A percentile compares a stretch with the other conserved stretches of the same genome.
Conservation (phyloP, 1,140 invertebrate species). For the Diploscapter pachys region DNA sequence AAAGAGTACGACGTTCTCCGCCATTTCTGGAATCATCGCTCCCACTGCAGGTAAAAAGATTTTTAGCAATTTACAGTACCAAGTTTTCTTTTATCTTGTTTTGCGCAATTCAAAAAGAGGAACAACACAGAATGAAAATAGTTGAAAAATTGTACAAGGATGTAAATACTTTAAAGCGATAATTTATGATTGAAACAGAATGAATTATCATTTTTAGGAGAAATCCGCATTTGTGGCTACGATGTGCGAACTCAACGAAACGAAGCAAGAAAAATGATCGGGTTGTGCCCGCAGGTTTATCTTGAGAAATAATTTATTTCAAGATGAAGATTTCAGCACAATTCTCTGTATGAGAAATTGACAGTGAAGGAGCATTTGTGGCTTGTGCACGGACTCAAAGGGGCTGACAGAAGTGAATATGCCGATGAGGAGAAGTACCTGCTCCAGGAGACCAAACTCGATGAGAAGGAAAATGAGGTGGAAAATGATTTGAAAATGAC, state of each 20-base stretch:
- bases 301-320: slow-evolving; percentile 24
- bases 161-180: no score
- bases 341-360: slow-evolving; percentile 32
- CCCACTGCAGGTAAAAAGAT: slow-evolving; percentile 13
- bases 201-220: not conserved
- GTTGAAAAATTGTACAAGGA: no score
- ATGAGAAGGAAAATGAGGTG: slow-evolving; percentile 27
- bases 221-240: not conserved
- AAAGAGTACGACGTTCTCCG: slow-evolving; percentile 43
- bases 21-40: slow-evolving; percentile 34
- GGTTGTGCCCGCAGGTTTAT: slow-evolving; percentile 44
- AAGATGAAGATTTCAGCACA: slow-evolving; percentile 19
- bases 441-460: slow-evolving; percentile 12
- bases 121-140: no score
- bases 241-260: not conserved
- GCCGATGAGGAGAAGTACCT: slow-evolving; percentile 24
- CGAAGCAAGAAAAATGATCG: not conserved
- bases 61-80: no score
- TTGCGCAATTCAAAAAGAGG: no score
- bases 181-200: no score
- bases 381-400: slow-evolving; percentile 31
- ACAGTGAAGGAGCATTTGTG: slow-evolving; percentile 36
- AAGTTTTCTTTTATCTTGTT: no score
- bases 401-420: slow-evolving; percentile 4
- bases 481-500: not conserved